Conservation (phyloP, 1,140 invertebrate species). For the Atta cephalotes region DNA sequence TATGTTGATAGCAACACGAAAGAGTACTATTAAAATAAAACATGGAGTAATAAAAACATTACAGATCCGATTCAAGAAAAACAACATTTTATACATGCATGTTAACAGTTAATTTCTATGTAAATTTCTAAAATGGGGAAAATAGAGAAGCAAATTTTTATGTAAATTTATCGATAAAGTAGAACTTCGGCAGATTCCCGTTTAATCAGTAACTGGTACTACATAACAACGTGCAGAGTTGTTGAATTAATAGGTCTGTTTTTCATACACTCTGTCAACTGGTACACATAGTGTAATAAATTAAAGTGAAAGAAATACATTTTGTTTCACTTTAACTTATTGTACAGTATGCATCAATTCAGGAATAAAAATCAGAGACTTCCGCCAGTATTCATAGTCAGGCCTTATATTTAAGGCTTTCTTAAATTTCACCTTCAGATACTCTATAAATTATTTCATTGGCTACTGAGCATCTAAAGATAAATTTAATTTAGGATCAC, state of each 20-base stretch:
- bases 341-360: too few relatives aligned
- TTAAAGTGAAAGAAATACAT: too few relatives aligned
- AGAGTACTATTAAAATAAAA: not conserved
- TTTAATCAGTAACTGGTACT: conserved; percentile 28
- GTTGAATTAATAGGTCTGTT: not conserved
- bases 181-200: not conserved
- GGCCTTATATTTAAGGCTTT: too few relatives aligned
- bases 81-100: conserved; percentile 1
- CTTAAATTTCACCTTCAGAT: too few relatives aligned
- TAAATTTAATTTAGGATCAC: too few relatives aligned
- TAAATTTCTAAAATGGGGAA: not conserved
- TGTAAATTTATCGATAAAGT: conserved; percentile 26
- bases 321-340: too few relatives aligned
- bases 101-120: conserved; percentile 22
- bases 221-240: not conserved
- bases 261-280: too few relatives aligned
- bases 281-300: too few relatives aligned
- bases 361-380: too few relatives aligned
- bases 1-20: not conserved
- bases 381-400: too few relatives aligned
- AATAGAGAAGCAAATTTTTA: not conserved
- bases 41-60: not conserved
- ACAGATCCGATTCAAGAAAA: not conserved
- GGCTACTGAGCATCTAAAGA: too few relatives aligned
- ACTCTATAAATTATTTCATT: too few relatives aligned